These are phyloP conservation scores for Drosophila sp. DNA, from an alignment of 1,140 invertebrate genomes.

Conservation along the genomic window DNA sequence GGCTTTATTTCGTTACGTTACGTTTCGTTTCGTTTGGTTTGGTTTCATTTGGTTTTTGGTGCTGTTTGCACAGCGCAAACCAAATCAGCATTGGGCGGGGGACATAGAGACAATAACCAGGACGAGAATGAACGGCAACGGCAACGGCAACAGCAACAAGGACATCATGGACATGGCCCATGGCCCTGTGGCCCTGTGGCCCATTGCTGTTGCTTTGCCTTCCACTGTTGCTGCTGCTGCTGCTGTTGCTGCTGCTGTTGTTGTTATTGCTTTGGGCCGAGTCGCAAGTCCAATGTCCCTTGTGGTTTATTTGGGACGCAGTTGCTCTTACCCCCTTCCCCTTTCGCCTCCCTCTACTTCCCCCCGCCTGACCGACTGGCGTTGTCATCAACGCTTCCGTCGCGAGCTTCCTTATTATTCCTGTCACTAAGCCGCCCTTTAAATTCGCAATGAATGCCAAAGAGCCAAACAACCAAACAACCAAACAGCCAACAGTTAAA, in stretches of 20 bases:
- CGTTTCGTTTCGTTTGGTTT: constrained; percentile 73
- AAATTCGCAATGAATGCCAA: constrained; percentile 83
- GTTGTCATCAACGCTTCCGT: constrained; percentile 79
- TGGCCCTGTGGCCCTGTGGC: constrained; percentile 63
- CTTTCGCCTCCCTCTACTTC: background rate
- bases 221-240: constrained; percentile 55
- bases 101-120: constrained; percentile 40
- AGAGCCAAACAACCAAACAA: no score
- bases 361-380: constrained; percentile 9
- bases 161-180: constrained; percentile 72
- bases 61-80: constrained; percentile 73
- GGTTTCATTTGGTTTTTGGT: constrained; percentile 24
- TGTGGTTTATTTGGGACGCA: constrained; percentile 62
- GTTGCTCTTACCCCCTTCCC: constrained; percentile 2
- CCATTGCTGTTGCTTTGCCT: constrained; percentile 28
- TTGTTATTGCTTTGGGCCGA: constrained; percentile 22
- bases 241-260: constrained; percentile 37
- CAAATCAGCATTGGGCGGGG: constrained; percentile 59
- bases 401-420: constrained; percentile 81
- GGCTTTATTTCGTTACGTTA: constrained; percentile 80
- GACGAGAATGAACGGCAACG: constrained; percentile 33
- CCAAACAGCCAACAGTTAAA: no score
- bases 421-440: constrained; percentile 82
- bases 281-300: constrained; percentile 61
- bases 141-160: constrained; percentile 42